Conservation (phyloP, 2,888 invertebrate genomes). For the Melikaiella ostensackeni region DNA sequence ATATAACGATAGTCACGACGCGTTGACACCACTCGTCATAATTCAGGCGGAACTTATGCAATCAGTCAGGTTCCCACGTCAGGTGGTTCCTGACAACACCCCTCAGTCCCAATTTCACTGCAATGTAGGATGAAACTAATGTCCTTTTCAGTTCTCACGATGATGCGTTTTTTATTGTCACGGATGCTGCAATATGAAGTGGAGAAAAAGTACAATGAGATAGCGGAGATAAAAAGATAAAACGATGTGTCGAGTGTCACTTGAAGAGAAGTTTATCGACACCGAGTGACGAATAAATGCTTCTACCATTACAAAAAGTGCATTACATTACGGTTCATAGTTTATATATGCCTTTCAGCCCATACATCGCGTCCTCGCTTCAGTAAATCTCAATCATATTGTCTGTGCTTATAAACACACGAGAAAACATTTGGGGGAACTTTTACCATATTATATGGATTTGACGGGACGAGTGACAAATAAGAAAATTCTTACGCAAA, state of each 20-base stretch:
- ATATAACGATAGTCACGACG: constrained; percentile 51
- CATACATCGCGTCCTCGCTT: neutral
- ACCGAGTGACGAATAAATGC: neutral
- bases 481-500: too few species aligned
- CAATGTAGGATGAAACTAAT: constrained; percentile 38
- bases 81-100: constrained; percentile 23
- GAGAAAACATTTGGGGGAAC: too few species aligned
- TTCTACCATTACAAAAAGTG: constrained; percentile 6
- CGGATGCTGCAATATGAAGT: neutral
- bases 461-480: too few species aligned
- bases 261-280: neutral
- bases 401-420: neutral
- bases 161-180: constrained; percentile 37
- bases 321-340: neutral
- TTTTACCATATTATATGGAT: too few species aligned
- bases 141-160: constrained; percentile 52
- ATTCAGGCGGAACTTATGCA: constrained; percentile 43
- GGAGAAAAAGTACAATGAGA: constrained; percentile 8
- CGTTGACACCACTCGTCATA: constrained; percentile 48
- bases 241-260: constrained; percentile 3
- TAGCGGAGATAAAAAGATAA: constrained; percentile 8
- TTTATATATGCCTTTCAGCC: neutral
- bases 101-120: constrained; percentile 14
- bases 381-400: too few species aligned
- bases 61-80: constrained; percentile 51